Percentiles rank a stretch among this genome's conserved stretches.
phyloP scores from a whole-genome alignment of 1,140 invertebrate genomes.

The Eupeodes corollae region DNA sequence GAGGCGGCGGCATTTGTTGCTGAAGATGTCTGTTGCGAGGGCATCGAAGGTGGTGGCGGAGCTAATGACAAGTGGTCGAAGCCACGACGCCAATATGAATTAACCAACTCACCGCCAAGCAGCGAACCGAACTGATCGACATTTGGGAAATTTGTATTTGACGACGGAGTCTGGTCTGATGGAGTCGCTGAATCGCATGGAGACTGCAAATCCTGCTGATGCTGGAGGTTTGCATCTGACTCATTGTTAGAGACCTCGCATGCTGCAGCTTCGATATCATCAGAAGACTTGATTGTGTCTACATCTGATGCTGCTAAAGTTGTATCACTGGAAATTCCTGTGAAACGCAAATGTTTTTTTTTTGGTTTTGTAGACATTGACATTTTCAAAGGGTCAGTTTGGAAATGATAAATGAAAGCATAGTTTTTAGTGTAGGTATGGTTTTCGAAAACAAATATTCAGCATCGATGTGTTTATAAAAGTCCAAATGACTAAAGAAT shows the following conservation, averaged over 20 bases:
- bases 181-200: neutral
- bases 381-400: neutral
- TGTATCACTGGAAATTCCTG: conserved; percentile 14
- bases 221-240: neutral
- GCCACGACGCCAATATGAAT: conserved; percentile 57
- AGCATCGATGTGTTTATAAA: too few relatives aligned
- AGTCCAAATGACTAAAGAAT: too few relatives aligned
- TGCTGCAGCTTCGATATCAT: conserved; percentile 5
- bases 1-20: conserved; percentile 14
- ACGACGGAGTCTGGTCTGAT: neutral
- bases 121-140: conserved; percentile 58
- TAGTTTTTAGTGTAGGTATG: neutral
- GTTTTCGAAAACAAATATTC: too few relatives aligned
- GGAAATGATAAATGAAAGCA: neutral
- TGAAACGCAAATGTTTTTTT: conserved; percentile 18
- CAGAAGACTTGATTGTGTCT: neutral
- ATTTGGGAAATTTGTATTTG: conserved; percentile 46
- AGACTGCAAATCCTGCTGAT: neutral
- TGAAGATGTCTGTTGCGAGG: conserved; percentile 5
- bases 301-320: neutral
- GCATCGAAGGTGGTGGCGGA: conserved; percentile 2
- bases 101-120: conserved; percentile 64
- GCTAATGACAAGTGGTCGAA: conserved; percentile 50
- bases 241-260: neutral
- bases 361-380: conserved; percentile 10